These are phyloP conservation scores for Saccostrea glomerata DNA, from an alignment of 1,140 invertebrate genomes.

Conservation along the genomic window DNA sequence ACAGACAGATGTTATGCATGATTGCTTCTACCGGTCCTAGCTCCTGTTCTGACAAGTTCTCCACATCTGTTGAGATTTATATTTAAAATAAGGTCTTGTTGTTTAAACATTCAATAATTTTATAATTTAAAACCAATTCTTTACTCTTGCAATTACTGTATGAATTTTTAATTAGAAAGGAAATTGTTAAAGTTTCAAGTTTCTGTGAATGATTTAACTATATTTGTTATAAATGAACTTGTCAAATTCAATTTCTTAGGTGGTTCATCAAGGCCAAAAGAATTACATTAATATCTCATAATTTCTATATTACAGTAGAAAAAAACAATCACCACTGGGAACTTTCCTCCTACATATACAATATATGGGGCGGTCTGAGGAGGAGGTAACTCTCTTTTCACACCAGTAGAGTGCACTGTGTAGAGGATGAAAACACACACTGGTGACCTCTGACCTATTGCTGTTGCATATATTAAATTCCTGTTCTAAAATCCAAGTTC, in stretches of 20 bases:
- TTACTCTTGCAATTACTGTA: neutral
- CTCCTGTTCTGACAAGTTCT: neutral
- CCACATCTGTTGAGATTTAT: neutral
- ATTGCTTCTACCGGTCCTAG: conserved; percentile 21
- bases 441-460: conserved; percentile 49
- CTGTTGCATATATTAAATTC: conserved; percentile 56
- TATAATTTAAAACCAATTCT: neutral
- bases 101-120: too few relatives aligned
- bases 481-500: conserved; percentile 50
- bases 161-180: neutral
- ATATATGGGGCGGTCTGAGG: neutral
- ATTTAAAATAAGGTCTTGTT: too few relatives aligned
- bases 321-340: conserved; percentile 37
- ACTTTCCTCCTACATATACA: conserved; percentile 47
- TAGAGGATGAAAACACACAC: conserved; percentile 56
- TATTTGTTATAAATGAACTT: too few relatives aligned
- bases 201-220: too few relatives aligned
- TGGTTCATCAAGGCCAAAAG: too few relatives aligned
- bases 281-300: too few relatives aligned
- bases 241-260: too few relatives aligned
- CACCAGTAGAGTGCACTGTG: conserved; percentile 62
- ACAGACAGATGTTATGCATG: conserved; percentile 52
- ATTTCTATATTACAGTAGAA: too few relatives aligned
- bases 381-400: conserved; percentile 44
- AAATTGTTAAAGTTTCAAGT: too few relatives aligned